Conservation (phyloP, 2,797 vertebrate genomes). For the Oryzias dopingdopingensis region DNA sequence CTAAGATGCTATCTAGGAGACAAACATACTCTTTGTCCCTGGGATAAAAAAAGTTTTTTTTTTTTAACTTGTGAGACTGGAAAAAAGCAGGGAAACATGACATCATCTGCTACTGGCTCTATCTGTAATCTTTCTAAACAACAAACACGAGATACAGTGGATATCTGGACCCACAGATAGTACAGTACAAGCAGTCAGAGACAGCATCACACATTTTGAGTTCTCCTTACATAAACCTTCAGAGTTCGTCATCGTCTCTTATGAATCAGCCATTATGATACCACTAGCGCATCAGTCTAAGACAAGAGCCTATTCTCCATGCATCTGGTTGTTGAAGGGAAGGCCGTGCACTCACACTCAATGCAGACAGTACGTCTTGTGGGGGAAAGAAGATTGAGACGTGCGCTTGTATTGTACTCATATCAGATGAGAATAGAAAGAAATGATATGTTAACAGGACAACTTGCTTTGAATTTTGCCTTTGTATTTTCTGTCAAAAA, state of each 20-base stretch:
- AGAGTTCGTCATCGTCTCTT: conserved; percentile 36
- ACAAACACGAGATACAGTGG: conserved; percentile 40
- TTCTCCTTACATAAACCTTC: conserved; percentile 48
- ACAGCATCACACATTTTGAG: conserved; percentile 27
- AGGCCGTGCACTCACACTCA: conserved; percentile 32
- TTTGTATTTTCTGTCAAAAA: background rate
- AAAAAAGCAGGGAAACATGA: conserved; percentile 31
- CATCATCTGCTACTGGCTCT: conserved; percentile 40
- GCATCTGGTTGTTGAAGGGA: conserved; percentile 34
- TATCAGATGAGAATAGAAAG: conserved; percentile 43
- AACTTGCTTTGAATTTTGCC: background rate
- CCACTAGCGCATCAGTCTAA: conserved; percentile 17
- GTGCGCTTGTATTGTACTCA: conserved; percentile 24
- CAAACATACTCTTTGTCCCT: conserved; percentile 10
- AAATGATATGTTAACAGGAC: background rate
- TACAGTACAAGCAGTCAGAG: conserved; percentile 27
- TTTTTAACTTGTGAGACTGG: conserved; percentile 8
- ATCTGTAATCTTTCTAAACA: conserved; percentile 42
- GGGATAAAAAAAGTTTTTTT: conserved; percentile 24
- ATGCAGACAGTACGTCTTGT: conserved; percentile 45
- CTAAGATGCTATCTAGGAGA: conserved; percentile 9
- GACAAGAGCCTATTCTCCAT: conserved; percentile 58
- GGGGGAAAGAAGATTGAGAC: conserved; percentile 44
- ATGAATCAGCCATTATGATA: conserved; percentile 64
- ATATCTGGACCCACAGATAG: conserved; percentile 23